Evolutionary conservation across 2,888 invertebrate genomes (phyloP).

Genomic region (Crematogaster levior): DNA sequence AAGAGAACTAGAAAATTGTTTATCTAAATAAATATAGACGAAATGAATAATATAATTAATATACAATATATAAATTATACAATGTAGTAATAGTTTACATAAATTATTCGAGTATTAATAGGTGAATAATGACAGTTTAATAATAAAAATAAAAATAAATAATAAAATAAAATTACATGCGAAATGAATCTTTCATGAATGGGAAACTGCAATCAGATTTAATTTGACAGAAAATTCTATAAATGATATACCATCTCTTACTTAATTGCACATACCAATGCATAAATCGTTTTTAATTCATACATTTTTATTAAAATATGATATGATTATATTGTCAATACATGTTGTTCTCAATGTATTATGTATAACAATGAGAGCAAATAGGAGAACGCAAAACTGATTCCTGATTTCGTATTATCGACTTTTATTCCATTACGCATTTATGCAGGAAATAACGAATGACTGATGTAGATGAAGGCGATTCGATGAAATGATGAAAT

Average conservation of each 20-base stretch:
- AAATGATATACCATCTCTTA: not conserved
- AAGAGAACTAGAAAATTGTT: too few relatives aligned
- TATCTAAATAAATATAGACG: not conserved
- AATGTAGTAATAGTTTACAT: not conserved
- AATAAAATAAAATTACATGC: not conserved
- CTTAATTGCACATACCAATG: not conserved
- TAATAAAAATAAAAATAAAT: not conserved
- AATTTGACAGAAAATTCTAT: not conserved
- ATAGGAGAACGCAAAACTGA: not conserved
- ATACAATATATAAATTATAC: too few relatives aligned
- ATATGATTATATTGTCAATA: not conserved
- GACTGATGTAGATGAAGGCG: not conserved
- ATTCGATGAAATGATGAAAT: not conserved
- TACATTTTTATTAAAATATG: not conserved
- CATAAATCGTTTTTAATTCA: not conserved
- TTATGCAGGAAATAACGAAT: not conserved
- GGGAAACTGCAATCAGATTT: not conserved
- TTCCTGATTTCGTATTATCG: not conserved
- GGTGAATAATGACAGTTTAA: not conserved
- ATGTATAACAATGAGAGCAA: not conserved
- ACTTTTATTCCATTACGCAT: slow-evolving; percentile 12
- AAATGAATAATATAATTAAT: not conserved
- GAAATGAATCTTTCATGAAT: not conserved
- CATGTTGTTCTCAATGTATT: not conserved
- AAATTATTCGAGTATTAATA: not conserved